Base-by-base conservation (phyloP, 2,888 invertebrate species). In the Dastarcus helophoroides region DNA sequence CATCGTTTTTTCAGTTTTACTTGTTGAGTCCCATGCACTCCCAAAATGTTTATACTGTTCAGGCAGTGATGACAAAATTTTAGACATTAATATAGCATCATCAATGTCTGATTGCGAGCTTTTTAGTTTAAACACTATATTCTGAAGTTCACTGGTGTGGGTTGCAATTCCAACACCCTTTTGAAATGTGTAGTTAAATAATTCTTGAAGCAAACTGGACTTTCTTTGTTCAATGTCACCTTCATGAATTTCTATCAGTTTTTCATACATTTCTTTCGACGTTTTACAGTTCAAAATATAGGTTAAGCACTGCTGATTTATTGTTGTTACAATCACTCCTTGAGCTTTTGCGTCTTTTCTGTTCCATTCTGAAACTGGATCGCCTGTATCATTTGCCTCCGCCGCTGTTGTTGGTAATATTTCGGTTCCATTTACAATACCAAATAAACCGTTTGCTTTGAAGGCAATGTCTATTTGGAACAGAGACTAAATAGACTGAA, bases 21-120 rank as follows among this genome's bases (percentile, higher is more conserved):
- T 4, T 14, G 33, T 38, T 2, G 38, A 38, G 10, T 38, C 33
- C 36, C 38, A 38, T 27, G 38, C 33, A 9, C 27, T 38, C 5
- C 6, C 25, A 28, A 38, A 38, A 26, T 38, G 32, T 7, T 19
- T 30, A 19, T 34, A 37, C 9, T 27, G 14, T 8, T 23, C 25
- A 14, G 36, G 33, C 12, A 38, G 22, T 12, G 25, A 15, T 3
- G 24, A 13, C 11, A 38, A 25, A 15, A 38, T 36, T 31, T 40
- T 38, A 15, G 37, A 32, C 4, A 40, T 38, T 14, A 40, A 5
- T 36, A 40, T 38, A 8, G 23, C 29, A 12, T 38, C 33, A 25
- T 34, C 33, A 11, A 40, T 32, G 1, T 30, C 23, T 16, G 36
- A 28, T 8, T 36, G 16, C 22, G 36, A 15, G 2, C 28, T 26